Evolutionary conservation across 2,797 vertebrate genomes (phyloP).

Genomic region (Avahi laniger): DNA sequence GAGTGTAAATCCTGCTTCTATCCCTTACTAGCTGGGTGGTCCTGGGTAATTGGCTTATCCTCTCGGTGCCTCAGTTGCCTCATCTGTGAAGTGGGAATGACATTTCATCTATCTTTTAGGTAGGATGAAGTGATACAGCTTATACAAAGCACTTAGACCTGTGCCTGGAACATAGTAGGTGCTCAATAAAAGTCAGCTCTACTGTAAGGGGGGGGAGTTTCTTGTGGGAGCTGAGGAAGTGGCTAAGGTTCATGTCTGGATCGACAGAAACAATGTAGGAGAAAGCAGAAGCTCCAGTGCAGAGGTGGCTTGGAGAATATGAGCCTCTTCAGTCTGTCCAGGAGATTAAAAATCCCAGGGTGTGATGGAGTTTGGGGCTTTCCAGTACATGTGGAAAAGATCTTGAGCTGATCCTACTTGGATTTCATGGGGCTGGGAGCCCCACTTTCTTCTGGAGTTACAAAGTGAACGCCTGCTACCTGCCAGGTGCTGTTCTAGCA

Average conservation of each 20-base stretch:
- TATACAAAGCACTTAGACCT: neutral
- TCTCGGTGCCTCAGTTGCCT: neutral
- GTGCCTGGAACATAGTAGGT: neutral
- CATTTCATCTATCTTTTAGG: neutral
- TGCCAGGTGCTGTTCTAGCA: neutral
- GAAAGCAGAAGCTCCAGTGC: neutral
- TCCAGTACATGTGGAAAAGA: neutral
- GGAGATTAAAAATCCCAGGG: neutral
- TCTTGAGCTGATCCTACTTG: neutral
- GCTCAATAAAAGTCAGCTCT: neutral
- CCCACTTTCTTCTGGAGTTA: neutral
- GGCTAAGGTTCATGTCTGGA: neutral
- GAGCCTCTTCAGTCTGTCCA: neutral
- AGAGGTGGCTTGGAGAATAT: neutral
- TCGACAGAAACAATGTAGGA: neutral
- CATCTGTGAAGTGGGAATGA: neutral
- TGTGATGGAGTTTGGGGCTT: neutral
- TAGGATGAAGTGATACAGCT: neutral
- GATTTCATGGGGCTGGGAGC: no score
- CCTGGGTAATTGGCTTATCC: neutral
- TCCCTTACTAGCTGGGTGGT: neutral
- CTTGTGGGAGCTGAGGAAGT: neutral
- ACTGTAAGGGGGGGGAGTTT: neutral
- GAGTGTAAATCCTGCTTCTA: neutral
- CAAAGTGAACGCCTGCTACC: neutral